phyloP scores from a whole-genome alignment of 2,888 invertebrate genomes.

The Leptogaster cylindrica region DNA sequence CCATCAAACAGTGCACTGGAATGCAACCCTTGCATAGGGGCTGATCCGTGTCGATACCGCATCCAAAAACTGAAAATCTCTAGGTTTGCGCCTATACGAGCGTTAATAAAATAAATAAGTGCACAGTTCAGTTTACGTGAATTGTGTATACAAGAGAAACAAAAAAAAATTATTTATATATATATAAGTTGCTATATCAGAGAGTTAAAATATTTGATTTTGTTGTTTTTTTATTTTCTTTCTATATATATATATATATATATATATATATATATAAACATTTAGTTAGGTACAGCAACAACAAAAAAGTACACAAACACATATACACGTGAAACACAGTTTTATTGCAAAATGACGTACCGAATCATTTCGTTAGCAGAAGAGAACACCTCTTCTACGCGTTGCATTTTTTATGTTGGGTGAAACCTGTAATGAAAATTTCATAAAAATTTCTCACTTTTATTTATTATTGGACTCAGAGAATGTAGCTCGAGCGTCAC shows the following conservation, averaged over 20 bases:
- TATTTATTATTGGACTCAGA: slow-evolving; percentile 12
- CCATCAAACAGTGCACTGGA: neutral
- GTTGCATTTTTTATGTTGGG: slow-evolving; percentile 48
- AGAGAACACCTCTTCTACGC: slow-evolving; percentile 50
- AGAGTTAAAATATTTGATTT: no score
- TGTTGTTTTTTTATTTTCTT: no score
- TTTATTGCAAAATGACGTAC: slow-evolving; percentile 50
- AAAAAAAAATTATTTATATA: no score
- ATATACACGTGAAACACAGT: slow-evolving; percentile 19
- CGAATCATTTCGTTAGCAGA: slow-evolving; percentile 51
- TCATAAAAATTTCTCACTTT: slow-evolving; percentile 48
- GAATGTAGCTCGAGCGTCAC: slow-evolving; percentile 7
- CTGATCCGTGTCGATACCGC: no score
- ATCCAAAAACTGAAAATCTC: no score
- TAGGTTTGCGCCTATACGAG: no score
- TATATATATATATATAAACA: neutral
- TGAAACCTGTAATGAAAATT: slow-evolving; percentile 50
- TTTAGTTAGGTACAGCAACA: neutral
- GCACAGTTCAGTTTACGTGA: no score
- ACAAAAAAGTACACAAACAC: slow-evolving; percentile 4
- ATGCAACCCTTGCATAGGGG: no score
- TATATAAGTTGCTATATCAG: no score
- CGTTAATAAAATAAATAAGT: neutral
- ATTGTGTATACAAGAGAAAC: no score
- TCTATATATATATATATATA: no score